phyloP scores from a whole-genome alignment of 2,113 vertebrate genomes.

The Tylochromis polylepis region DNA sequence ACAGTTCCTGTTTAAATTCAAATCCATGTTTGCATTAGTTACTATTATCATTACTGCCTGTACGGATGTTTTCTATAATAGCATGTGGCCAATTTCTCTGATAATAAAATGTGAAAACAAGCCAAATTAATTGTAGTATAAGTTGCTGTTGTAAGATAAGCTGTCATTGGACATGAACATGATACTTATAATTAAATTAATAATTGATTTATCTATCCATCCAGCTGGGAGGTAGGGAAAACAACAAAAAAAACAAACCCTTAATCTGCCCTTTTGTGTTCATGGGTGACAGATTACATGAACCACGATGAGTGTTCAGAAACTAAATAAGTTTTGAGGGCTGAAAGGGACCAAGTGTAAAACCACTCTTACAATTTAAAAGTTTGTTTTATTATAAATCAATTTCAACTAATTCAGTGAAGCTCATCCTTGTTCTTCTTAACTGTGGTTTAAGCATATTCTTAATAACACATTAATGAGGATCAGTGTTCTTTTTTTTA shows the following conservation, averaged over 20 bases:
- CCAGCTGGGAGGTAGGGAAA: not conserved
- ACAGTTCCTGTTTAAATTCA: not conserved
- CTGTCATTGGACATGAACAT: not conserved
- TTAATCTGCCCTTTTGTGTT: not conserved
- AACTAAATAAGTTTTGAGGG: not conserved
- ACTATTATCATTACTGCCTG: not conserved
- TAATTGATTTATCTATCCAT: not conserved
- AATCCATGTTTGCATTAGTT: not conserved
- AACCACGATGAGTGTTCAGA: not conserved
- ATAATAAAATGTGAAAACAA: not conserved
- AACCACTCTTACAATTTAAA: not conserved
- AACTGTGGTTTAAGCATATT: too few relatives aligned
- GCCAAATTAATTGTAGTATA: not conserved
- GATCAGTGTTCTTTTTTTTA: rapidly evolving
- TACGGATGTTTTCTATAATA: not conserved
- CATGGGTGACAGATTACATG: not conserved
- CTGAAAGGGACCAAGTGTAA: not conserved
- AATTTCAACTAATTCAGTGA: not conserved
- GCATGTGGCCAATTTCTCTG: not conserved
- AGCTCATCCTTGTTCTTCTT: too few relatives aligned
- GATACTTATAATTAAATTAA: not conserved
- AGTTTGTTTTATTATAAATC: not conserved
- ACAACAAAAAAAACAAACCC: not conserved
- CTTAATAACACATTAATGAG: too few relatives aligned
- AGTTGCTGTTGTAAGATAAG: not conserved